Evolutionary conservation across 2,797 vertebrate species (phyloP), one percentile per base, ranked within the genome.

Genomic region (Falco cherrug): DNA sequence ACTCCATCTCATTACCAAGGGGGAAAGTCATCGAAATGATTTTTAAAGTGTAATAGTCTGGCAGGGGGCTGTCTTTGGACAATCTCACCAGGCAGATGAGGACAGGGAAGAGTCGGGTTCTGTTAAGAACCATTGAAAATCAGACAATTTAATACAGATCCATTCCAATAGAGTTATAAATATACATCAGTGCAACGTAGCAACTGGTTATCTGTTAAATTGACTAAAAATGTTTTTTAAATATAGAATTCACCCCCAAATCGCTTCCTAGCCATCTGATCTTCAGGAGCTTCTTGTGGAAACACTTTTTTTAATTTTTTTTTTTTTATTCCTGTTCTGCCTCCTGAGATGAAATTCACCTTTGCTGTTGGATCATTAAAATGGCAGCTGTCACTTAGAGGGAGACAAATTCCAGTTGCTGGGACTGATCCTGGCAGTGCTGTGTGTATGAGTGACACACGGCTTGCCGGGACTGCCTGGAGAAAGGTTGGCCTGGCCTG

Each of bases 331-430:
- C 60, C 19, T 7, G 3, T 35, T 93, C 69, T 95, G 89, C 90
- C 83, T 97, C 69, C 71, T 5, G 48, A 93, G 71, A 93, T 85
- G 90, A 87, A 85, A 92, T 91, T 88, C 70, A 90, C 93, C 93
- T 86, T 94, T 19, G 5, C 48, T 87, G 60, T 65, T 74, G 84
- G 81, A 94, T 92, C 85, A 90, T 90, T 94, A 92, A 93, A 95
- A 95, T 90, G 74, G 89, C 90, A 95, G 87, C 85, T 93, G 96
- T 95, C 89, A 95, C 93, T 95, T 87, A 96, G 77, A 89, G 71
- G 79, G 82, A 95, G 90, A 89, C 83, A 84, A 92, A 87, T 94
- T 90, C 91, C 76, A 43, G 68, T 93, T 64, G 78, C 95, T 63
- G 87, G 82, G 80, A 60, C 76, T 89, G 92, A 90, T 91, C 90